phyloP scores from a whole-genome alignment of 2,113 vertebrate species.

The Elanoides forficatus region DNA sequence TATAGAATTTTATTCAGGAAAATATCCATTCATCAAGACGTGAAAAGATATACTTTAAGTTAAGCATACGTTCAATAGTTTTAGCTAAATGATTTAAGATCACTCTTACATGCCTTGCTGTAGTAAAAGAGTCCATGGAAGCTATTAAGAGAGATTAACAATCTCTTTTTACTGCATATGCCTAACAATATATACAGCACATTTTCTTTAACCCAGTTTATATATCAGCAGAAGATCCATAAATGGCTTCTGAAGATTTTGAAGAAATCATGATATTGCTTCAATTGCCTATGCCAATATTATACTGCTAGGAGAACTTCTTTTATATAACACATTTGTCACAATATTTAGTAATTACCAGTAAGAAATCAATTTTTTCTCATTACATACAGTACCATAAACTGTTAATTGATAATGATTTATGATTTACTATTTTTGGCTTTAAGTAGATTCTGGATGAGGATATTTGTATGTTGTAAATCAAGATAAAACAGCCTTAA shows the following conservation, averaged over 20 bases:
- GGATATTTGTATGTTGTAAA: background rate
- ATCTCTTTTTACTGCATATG: background rate
- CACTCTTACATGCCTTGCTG: background rate
- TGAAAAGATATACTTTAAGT: background rate
- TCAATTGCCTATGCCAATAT: background rate
- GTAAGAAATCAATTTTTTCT: background rate
- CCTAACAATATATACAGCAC: background rate
- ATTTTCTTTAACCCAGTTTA: background rate
- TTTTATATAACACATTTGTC: background rate
- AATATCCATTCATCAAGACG: background rate
- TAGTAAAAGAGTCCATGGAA: background rate
- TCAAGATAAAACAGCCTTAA: background rate
- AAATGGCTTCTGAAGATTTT: background rate
- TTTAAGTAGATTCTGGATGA: background rate
- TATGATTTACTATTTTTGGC: background rate
- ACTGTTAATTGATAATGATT: background rate
- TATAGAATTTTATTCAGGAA: background rate
- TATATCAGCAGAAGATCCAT: background rate
- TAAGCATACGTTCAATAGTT: background rate
- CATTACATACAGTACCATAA: background rate
- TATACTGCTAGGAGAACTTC: background rate
- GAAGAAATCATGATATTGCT: background rate
- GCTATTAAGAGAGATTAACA: background rate
- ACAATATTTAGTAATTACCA: background rate
- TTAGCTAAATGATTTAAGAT: background rate